Conservation (phyloP, 2,888 invertebrate species). For the Andrena praecox region DNA sequence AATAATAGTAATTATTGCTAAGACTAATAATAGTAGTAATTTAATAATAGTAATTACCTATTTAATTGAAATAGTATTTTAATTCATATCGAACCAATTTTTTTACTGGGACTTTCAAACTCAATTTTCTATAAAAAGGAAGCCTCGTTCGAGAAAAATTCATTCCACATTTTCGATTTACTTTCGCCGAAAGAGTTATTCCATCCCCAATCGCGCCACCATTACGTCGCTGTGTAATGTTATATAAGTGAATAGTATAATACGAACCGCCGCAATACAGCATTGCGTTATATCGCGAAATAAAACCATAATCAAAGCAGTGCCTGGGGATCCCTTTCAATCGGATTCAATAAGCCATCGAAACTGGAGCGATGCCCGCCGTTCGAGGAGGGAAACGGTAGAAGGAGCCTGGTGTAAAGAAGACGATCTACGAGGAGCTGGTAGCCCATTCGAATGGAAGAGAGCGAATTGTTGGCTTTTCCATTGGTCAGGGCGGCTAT, state of each 20-base stretch:
- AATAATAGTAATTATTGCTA: too few species aligned
- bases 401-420: constrained; percentile 19
- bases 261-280: background rate
- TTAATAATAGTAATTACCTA: too few species aligned
- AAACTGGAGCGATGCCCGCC: constrained; percentile 1
- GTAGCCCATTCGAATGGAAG: constrained; percentile 29
- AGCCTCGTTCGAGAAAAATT: background rate
- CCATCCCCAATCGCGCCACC: background rate
- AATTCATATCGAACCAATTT: too few species aligned
- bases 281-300: constrained; percentile 3
- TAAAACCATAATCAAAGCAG: constrained; percentile 35
- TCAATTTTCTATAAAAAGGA: background rate
- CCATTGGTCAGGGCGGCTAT: background rate
- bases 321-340: background rate
- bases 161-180: background rate
- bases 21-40: too few species aligned
- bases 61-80: too few species aligned
- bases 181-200: background rate
- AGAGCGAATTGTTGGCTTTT: constrained; percentile 35
- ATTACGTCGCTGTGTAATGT: background rate
- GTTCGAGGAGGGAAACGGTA: background rate
- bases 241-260: background rate
- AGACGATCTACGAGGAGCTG: constrained; percentile 23
- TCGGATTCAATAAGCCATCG: constrained; percentile 38
- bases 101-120: background rate